Conservation (phyloP, 2,888 invertebrate species). For the Drosophila quinaria region DNA sequence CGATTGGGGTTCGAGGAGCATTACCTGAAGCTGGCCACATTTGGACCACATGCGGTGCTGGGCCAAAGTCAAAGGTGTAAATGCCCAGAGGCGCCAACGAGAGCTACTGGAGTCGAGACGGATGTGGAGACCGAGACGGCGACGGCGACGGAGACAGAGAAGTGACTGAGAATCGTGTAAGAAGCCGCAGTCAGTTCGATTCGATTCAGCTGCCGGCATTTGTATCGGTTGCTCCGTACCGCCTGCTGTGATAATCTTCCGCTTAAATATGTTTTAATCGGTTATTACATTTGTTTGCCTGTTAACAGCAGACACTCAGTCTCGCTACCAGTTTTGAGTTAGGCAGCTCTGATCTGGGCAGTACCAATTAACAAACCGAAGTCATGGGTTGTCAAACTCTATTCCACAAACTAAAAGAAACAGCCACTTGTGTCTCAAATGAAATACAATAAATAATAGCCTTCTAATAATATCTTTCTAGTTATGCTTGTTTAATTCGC, state of each 20-base stretch:
- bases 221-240: slow-evolving; percentile 18
- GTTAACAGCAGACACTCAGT: slow-evolving; percentile 19
- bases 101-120: slow-evolving; percentile 44
- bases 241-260: slow-evolving; percentile 84
- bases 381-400: neutral
- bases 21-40: slow-evolving; percentile 6
- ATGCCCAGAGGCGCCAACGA: slow-evolving; percentile 71
- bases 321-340: slow-evolving; percentile 52
- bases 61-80: slow-evolving; percentile 65
- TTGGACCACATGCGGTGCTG: slow-evolving; percentile 63
- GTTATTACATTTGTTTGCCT: slow-evolving; percentile 75
- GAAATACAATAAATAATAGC: too few species aligned
- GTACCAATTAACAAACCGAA: slow-evolving; percentile 5
- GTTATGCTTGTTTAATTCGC: too few species aligned
- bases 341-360: slow-evolving; percentile 17
- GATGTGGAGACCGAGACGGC: neutral
- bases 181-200: slow-evolving; percentile 25
- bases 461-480: too few species aligned
- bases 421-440: neutral
- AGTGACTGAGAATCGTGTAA: slow-evolving; percentile 35
- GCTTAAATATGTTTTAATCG: slow-evolving; percentile 83
- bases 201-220: slow-evolving; percentile 16
- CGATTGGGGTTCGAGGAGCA: neutral
- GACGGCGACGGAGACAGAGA: too few species aligned
- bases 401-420: neutral